These are phyloP conservation scores for Parus major DNA, from an alignment of 2,113 vertebrate species.

Conservation along the genomic window DNA sequence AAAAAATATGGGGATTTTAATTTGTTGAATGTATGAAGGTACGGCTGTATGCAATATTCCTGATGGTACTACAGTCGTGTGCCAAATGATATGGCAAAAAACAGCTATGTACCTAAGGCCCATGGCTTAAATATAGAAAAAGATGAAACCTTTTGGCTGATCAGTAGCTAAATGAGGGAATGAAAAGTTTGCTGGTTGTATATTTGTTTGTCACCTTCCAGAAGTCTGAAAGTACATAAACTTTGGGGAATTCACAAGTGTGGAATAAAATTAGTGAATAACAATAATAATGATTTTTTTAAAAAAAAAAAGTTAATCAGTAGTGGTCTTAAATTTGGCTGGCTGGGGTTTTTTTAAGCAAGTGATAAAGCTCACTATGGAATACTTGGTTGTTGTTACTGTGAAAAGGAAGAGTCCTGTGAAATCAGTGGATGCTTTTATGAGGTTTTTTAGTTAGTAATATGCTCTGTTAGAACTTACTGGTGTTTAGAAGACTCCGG, in stretches of 20 bases:
- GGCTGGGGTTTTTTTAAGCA: neutral
- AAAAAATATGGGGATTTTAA: neutral
- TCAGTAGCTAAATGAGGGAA: neutral
- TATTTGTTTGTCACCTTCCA: neutral
- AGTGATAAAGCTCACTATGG: neutral
- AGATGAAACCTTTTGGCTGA: neutral
- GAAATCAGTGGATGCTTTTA: neutral
- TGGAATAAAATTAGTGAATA: neutral
- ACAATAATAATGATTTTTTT: neutral
- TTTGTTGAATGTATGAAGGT: neutral
- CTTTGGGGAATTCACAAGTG: neutral
- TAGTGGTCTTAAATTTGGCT: neutral
- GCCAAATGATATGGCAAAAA: neutral
- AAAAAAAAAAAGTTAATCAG: rapidly evolving
- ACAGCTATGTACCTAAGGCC: rapidly evolving
- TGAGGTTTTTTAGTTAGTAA: neutral
- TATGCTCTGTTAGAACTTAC: neutral
- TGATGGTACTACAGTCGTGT: neutral
- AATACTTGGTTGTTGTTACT: neutral
- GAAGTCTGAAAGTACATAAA: neutral
- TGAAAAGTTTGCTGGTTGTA: neutral
- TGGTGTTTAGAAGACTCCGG: neutral
- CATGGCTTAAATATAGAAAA: neutral
- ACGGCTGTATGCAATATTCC: neutral
- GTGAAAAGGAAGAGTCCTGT: neutral